Percentiles rank a stretch among this genome's conserved stretches.
phyloP scores from a whole-genome alignment of 1,140 invertebrate genomes.

The Monomorium pharaonis region DNA sequence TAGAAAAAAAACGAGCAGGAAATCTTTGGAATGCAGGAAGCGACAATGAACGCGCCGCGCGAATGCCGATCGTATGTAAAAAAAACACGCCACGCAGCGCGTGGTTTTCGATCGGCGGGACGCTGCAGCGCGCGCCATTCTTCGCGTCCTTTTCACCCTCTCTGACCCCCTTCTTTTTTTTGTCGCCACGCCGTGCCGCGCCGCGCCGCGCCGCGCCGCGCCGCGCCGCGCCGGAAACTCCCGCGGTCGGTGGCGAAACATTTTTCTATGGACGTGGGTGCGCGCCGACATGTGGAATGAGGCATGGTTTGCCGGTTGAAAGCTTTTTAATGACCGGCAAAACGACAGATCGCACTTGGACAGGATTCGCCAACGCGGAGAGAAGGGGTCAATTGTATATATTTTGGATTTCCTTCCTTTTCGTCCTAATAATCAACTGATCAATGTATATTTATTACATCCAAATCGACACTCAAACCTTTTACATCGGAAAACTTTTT shows the following conservation, averaged over 20 bases:
- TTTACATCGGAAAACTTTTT: neutral
- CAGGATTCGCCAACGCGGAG: neutral
- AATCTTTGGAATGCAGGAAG: constrained; percentile 59
- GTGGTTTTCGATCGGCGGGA: constrained; percentile 64
- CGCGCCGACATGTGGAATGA: constrained; percentile 75
- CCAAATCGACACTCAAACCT: neutral
- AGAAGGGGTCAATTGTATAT: neutral
- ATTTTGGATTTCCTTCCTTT: constrained; percentile 35
- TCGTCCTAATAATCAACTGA: constrained; percentile 1
- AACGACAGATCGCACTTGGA: constrained; percentile 64
- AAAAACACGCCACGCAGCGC: constrained; percentile 50
- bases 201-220: neutral
- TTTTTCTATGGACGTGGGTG: constrained; percentile 75
- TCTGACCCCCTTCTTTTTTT: neutral
- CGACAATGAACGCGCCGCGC: constrained; percentile 56
- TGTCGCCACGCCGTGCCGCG: neutral
- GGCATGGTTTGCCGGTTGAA: constrained; percentile 73
- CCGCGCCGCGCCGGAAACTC: constrained; percentile 66
- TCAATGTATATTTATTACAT: neutral
- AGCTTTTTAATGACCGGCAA: constrained; percentile 79
- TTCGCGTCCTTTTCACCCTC: constrained; percentile 50
- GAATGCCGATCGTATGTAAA: constrained; percentile 61
- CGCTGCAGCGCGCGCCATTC: constrained; percentile 46
- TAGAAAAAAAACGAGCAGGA: constrained; percentile 44
- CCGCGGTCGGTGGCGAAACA: constrained; percentile 74